Conservation (phyloP, 2,113 vertebrate genomes). For the Leucopsar rothschildi region DNA sequence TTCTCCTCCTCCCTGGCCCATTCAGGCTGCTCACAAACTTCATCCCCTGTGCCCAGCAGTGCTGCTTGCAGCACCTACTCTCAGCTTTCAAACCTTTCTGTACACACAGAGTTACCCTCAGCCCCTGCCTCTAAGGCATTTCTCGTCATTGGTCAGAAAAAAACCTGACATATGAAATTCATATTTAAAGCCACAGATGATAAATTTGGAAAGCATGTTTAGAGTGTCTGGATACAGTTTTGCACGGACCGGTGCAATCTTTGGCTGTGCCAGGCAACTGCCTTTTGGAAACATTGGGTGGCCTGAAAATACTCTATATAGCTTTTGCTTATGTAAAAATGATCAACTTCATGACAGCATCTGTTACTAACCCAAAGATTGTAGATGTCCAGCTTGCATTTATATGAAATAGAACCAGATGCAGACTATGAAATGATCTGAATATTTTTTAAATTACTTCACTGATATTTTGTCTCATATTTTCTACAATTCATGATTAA, state of each 20-base stretch:
- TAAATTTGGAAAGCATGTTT: background rate
- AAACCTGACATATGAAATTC: background rate
- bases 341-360: background rate
- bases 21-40: background rate
- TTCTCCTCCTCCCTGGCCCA: background rate
- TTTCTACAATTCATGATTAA: slow-evolving; percentile 16
- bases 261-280: background rate
- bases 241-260: background rate
- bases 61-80: background rate
- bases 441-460: slow-evolving; percentile 42
- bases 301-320: background rate
- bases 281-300: slow-evolving; percentile 16
- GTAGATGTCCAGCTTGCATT: background rate
- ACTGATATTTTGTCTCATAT: slow-evolving; percentile 20
- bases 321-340: slow-evolving; percentile 22
- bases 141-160: background rate
- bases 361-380: slow-evolving; percentile 13
- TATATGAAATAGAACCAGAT: slow-evolving; percentile 33
- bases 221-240: background rate
- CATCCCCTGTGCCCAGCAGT: background rate
- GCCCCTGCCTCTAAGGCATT: background rate
- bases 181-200: slow-evolving; percentile 6
- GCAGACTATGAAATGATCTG: background rate
- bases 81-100: background rate
- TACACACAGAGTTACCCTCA: background rate